phyloP scores from a whole-genome alignment of 1,140 invertebrate genomes.

The Drosophila littoralis region DNA sequence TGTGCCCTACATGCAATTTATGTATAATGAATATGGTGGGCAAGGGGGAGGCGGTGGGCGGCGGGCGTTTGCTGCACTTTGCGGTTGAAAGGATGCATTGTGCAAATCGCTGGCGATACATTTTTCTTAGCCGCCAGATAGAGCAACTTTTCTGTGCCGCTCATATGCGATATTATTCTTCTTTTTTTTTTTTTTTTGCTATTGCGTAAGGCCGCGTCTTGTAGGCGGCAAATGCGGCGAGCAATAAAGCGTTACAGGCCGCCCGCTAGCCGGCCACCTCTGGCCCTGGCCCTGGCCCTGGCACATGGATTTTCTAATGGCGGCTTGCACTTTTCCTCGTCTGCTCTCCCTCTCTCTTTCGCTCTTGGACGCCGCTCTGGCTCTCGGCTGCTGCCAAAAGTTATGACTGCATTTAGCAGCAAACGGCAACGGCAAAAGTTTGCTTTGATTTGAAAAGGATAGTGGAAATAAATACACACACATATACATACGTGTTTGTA shows the following conservation, averaged over 20 bases:
- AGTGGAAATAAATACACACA: constrained; percentile 52
- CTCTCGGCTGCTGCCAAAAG: constrained; percentile 69
- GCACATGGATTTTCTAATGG: constrained; percentile 68
- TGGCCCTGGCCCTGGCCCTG: constrained; percentile 3
- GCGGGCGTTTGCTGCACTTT: constrained; percentile 60
- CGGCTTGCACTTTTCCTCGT: constrained; percentile 64
- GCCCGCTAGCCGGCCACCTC: background rate
- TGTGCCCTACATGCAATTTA: constrained; percentile 74
- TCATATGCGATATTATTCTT: constrained; percentile 47
- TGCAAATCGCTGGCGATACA: constrained; percentile 71
- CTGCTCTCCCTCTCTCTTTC: constrained; percentile 21
- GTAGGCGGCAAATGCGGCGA: constrained; percentile 63
- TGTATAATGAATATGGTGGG: constrained; percentile 67
- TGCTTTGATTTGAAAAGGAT: constrained; percentile 76
- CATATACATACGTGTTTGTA: constrained; percentile 3
- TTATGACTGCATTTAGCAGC: constrained; percentile 79
- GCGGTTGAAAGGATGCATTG: constrained; percentile 81
- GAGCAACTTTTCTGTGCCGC: constrained; percentile 60
- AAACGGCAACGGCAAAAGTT: constrained; percentile 58
- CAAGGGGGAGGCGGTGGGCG: background rate
- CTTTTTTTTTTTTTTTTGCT: constrained; percentile 51
- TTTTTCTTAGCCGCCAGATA: constrained; percentile 62
- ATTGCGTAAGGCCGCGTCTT: constrained; percentile 62
- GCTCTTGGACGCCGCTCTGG: background rate
- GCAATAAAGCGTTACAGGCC: constrained; percentile 59